Evolutionary conservation across 2,113 vertebrate genomes (phyloP), one percentile per base, ranked within the genome.

Genomic region (Nerophis lumbriciformis): DNA sequence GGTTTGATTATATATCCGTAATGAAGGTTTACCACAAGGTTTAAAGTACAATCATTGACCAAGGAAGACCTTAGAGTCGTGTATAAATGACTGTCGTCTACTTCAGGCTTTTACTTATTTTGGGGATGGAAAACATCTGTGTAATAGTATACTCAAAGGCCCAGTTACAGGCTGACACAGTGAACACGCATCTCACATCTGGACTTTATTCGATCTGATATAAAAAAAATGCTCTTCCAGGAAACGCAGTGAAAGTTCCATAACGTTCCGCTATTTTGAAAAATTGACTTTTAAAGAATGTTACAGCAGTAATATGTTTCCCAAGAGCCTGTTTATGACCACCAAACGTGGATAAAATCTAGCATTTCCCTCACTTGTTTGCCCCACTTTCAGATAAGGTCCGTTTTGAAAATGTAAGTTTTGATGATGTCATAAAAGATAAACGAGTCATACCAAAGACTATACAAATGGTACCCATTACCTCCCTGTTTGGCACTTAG

Each of bases 1-100:
- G 71, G 67, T 62, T 65, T 81, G 78, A 77, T 75, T 76, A 71
- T 61, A 61, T 70, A 71, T 50, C 68, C 50, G 78, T 54, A 57
- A 75, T 66, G 54, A 28, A 68, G 71, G 53, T 48, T 66, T n/a
- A 59, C 70, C 66, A 48, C 6, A 16, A 59, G 65, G 63, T 71
- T 71, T 79, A 53, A 8, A 48, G 63, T 13, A 53, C 56, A 54
- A 64, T 71, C 76, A 74, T 79, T 53, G 71, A 73, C 66, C 48
- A 59, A 62, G 62, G 37, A 47, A 66, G 37, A 71, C n/a, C 36
- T 68, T 68, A 28, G 28, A 28, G 28, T 28, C 4, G 2, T 71
- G 37, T 66, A 52, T 49, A 59, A 72, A 81, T 69, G 51, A 54
- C 35, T 53, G 62, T 65, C 61, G 63, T 51, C 58, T 21, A 51